phyloP scores from a whole-genome alignment of 2,797 vertebrate genomes.

The Psittacula derbiana region DNA sequence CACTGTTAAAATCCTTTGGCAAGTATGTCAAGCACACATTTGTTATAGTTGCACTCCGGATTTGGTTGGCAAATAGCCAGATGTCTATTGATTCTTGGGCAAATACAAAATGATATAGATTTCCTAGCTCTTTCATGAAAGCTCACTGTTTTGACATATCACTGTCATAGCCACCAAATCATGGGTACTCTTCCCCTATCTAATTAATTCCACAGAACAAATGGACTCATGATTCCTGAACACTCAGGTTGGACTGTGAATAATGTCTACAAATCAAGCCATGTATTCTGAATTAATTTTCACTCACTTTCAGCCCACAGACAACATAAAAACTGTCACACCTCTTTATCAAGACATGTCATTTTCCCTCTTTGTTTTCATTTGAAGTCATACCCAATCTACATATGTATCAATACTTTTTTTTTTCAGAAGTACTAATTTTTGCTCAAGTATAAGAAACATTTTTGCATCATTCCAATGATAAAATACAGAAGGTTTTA shows the following conservation, averaged over 20 bases:
- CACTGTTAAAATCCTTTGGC: neutral
- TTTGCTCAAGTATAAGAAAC: neutral
- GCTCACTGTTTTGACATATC: neutral
- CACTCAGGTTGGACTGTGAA: neutral
- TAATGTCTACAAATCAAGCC: neutral
- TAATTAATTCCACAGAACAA: neutral
- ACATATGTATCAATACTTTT: neutral
- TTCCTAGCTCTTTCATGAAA: neutral
- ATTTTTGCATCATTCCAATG: neutral
- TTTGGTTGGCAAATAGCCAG: neutral
- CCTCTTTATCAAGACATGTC: neutral
- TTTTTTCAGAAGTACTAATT: neutral
- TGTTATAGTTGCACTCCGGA: neutral
- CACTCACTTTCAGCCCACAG: neutral
- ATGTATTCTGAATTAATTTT: neutral
- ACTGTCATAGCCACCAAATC: neutral
- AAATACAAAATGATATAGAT: neutral
- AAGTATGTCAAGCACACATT: neutral
- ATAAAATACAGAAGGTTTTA: neutral
- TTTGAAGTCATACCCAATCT: neutral
- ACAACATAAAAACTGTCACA: neutral
- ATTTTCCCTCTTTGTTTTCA: neutral
- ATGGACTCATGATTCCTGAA: neutral
- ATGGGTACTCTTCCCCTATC: neutral
- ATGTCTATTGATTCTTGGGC: neutral